These are phyloP conservation scores for Metalampra italica DNA, from an alignment of 2,888 invertebrate genomes.

Conservation along the genomic window DNA sequence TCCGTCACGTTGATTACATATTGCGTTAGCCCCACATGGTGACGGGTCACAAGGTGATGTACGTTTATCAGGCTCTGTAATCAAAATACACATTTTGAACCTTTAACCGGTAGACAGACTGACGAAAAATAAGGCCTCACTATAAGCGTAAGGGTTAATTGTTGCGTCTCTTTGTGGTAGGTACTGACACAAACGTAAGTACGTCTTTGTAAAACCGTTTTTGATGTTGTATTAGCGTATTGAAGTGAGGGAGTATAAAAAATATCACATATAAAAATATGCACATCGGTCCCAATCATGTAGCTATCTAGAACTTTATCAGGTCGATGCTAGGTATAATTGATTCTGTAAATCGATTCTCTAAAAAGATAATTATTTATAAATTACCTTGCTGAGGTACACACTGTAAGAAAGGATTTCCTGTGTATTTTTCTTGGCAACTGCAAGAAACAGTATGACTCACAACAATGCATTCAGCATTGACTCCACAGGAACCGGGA, in stretches of 20 bases:
- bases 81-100: constrained; percentile 12
- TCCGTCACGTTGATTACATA: constrained; percentile 86
- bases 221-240: too few relatives aligned
- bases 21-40: constrained; percentile 91
- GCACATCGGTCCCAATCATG: neutral
- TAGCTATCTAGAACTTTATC: constrained; percentile 1
- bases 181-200: too few relatives aligned
- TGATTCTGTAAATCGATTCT: too few relatives aligned
- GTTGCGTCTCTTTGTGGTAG: too few relatives aligned
- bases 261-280: too few relatives aligned
- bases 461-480: constrained; percentile 88
- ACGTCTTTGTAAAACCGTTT: too few relatives aligned
- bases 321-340: neutral
- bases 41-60: constrained; percentile 87
- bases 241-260: too few relatives aligned
- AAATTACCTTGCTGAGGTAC: constrained; percentile 74
- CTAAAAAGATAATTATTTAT: neutral
- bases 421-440: constrained; percentile 86
- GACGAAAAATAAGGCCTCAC: too few relatives aligned
- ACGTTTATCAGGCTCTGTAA: constrained; percentile 77
- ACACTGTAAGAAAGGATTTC: constrained; percentile 91
- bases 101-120: too few relatives aligned
- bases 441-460: constrained; percentile 90
- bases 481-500: constrained; percentile 88
- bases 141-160: too few relatives aligned